A percentile compares a stretch with the other conserved stretches of the same genome.
Evolutionary conservation across 2,888 invertebrate genomes (phyloP).

Genomic region (Priocnemis perturbator): DNA sequence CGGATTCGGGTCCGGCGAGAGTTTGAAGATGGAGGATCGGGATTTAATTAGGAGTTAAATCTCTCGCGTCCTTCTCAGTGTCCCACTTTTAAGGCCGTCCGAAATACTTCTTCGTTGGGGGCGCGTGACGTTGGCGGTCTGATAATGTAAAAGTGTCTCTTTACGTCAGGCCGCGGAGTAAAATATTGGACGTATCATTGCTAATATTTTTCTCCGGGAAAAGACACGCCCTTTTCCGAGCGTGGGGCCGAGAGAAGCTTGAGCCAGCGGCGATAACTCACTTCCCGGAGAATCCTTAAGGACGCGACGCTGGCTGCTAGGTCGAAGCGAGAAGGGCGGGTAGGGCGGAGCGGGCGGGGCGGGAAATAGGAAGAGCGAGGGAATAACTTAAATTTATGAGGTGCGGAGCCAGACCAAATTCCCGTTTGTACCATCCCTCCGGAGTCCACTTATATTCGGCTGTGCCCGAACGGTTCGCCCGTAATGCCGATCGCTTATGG

Average conservation of each 20-base stretch:
- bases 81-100: slow-evolving; percentile 19
- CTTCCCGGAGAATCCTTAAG: slow-evolving; percentile 56
- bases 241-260: slow-evolving; percentile 23
- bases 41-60: too few species aligned
- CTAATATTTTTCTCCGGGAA: slow-evolving; percentile 55
- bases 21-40: too few species aligned
- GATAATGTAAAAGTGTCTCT: slow-evolving; percentile 48
- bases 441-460: slow-evolving; percentile 67
- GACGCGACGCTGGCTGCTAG: slow-evolving; percentile 50
- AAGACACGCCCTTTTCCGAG: slow-evolving; percentile 29
- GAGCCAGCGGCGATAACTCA: slow-evolving; percentile 54
- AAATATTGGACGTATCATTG: slow-evolving; percentile 57
- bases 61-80: slow-evolving; percentile 19
- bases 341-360: slow-evolving; percentile 27
- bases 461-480: slow-evolving; percentile 38
- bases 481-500: slow-evolving; percentile 27
- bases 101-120: slow-evolving; percentile 39
- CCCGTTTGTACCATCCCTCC: slow-evolving; percentile 65
- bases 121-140: slow-evolving; percentile 42
- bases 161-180: slow-evolving; percentile 36
- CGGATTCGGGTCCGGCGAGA: too few species aligned
- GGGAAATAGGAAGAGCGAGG: slow-evolving; percentile 42
- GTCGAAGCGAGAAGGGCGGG: slow-evolving; percentile 42
- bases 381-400: slow-evolving; percentile 72
- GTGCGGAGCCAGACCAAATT: slow-evolving; percentile 70